Conservation (phyloP, 2,113 vertebrate species). For the Caranx ignobilis region DNA sequence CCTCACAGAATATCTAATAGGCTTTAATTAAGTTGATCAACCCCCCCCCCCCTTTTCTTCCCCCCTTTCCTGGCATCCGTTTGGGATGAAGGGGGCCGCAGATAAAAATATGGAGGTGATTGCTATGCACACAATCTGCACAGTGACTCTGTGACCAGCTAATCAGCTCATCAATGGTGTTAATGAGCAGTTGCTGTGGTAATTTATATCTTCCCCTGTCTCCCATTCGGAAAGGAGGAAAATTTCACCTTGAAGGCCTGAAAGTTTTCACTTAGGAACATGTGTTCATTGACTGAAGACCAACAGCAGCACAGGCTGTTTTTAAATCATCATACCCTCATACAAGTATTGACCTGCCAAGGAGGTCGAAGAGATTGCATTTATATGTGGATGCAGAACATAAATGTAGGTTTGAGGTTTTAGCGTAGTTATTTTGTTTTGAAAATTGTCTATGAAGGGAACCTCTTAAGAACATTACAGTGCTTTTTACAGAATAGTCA, state of each 20-base stretch:
- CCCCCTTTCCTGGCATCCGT: constrained; percentile 69
- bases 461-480: background rate
- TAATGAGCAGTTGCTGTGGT: constrained; percentile 89
- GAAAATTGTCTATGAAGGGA: background rate
- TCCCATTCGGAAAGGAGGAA: constrained; percentile 58
- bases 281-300: constrained; percentile 1
- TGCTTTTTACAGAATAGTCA: background rate
- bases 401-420: background rate
- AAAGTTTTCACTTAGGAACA: constrained; percentile 12
- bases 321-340: background rate
- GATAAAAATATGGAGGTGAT: constrained; percentile 89
- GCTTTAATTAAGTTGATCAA: constrained; percentile 93
- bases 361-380: background rate
- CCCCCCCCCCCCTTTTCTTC: constrained; percentile 76
- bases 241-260: constrained; percentile 14
- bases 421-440: background rate
- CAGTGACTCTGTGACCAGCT: constrained; percentile 88
- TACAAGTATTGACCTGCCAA: background rate
- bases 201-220: constrained; percentile 85
- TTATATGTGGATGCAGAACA: background rate
- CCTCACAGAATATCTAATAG: constrained; percentile 88
- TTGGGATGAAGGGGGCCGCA: constrained; percentile 84
- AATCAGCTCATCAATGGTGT: constrained; percentile 91
- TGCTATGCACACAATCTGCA: constrained; percentile 93
- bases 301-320: background rate